phyloP scores from a whole-genome alignment of 2,888 invertebrate species.

The Orchesella flavescens region DNA sequence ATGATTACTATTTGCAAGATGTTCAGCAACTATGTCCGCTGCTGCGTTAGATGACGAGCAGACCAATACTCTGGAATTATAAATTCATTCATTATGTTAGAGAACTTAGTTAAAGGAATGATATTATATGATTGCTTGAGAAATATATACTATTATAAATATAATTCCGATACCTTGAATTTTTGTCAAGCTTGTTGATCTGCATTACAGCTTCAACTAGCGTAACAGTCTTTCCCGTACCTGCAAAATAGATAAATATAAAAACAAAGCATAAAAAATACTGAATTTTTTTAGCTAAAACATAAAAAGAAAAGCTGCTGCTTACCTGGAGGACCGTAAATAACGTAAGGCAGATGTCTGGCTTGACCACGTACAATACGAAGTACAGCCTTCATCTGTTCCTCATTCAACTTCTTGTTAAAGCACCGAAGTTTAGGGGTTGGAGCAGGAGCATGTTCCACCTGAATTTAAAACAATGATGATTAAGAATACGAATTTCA shows the following conservation, averaged over 20 bases:
- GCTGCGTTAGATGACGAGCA: constrained; percentile 94
- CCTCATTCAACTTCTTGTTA: constrained; percentile 82
- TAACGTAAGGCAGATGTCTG: constrained; percentile 86
- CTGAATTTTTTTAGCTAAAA: background rate
- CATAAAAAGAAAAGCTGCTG: background rate
- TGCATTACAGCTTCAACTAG: constrained; percentile 90
- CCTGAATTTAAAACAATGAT: too few species aligned
- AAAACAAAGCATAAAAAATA: too few species aligned
- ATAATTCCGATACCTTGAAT: constrained; percentile 76
- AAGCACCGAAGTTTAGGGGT: constrained; percentile 80
- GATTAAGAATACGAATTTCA: too few species aligned
- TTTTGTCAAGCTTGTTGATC: constrained; percentile 80
- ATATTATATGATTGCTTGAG: too few species aligned
- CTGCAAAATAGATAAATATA: constrained; percentile 87
- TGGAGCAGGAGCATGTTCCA: too few species aligned
- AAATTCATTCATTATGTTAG: too few species aligned
- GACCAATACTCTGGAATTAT: constrained; percentile 81
- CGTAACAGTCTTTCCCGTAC: constrained; percentile 90
- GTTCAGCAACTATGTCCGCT: constrained; percentile 88
- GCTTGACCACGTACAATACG: constrained; percentile 86
- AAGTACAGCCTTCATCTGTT: constrained; percentile 86
- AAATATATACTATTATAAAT: too few species aligned
- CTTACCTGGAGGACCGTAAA: constrained; percentile 86
- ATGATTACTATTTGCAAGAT: constrained; percentile 82
- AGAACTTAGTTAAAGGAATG: too few species aligned